Percentiles rank a stretch among this genome's conserved stretches.
Evolutionary conservation across 2,113 vertebrate species (phyloP).

Genomic region (Eptatretus burgeri): DNA sequence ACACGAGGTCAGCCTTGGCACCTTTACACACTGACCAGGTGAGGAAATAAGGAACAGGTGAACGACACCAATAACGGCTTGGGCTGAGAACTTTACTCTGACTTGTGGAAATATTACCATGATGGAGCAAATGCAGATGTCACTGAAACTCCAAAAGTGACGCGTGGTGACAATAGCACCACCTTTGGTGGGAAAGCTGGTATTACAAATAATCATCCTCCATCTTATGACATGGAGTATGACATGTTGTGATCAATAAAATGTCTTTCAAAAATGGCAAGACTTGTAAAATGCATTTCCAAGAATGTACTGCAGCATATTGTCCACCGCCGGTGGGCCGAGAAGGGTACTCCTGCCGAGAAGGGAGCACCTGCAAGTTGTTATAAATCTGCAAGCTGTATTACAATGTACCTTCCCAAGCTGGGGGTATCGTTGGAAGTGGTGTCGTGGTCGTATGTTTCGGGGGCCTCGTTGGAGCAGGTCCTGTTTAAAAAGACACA

Average conservation of each 20-base stretch:
- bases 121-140: background rate
- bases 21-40: slow-evolving; percentile 52
- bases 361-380: background rate
- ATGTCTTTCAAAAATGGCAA: background rate
- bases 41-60: slow-evolving; percentile 8
- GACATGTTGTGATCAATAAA: background rate
- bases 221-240: too few relatives aligned
- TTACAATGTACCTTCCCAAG: slow-evolving; percentile 36
- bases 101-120: background rate
- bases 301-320: background rate
- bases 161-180: too few relatives aligned
- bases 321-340: background rate
- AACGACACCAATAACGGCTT: background rate
- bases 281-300: background rate
- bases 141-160: background rate
- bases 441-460: slow-evolving; percentile 47
- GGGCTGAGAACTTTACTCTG: background rate
- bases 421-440: slow-evolving; percentile 69
- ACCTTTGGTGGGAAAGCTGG: too few relatives aligned
- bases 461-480: slow-evolving; percentile 1
- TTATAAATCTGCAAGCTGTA: background rate
- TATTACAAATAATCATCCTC: too few relatives aligned
- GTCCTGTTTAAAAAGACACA: background rate
- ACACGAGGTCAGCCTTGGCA: slow-evolving; percentile 86
- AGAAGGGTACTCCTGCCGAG: background rate